phyloP scores from a whole-genome alignment of 2,797 vertebrate genomes.

The Micropoecilia bifurca region DNA sequence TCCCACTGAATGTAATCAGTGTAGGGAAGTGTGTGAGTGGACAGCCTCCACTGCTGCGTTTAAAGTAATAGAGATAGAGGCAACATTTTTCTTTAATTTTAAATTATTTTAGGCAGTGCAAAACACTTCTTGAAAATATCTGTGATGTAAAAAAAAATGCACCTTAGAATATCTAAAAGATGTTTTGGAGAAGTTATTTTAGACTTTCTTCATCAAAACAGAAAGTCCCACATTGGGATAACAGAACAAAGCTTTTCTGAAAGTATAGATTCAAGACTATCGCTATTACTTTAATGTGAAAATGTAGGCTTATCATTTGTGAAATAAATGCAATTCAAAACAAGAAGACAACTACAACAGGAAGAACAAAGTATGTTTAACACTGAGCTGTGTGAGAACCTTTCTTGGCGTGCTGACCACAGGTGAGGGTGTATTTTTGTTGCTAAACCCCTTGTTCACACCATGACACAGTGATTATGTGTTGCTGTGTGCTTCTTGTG shows the following conservation, averaged over 20 bases:
- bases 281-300: neutral
- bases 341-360: neutral
- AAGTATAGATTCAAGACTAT: no score
- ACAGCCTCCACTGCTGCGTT: neutral
- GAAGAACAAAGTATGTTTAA: constrained; percentile 15
- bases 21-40: no score
- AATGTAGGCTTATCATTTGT: neutral
- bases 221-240: no score
- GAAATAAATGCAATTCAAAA: neutral
- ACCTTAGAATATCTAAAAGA: neutral
- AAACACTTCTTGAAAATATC: neutral
- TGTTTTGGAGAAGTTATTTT: neutral
- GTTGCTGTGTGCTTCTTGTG: constrained; percentile 45
- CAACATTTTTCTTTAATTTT: neutral
- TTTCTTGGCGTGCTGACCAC: constrained; percentile 48
- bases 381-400: constrained; percentile 41
- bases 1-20: neutral
- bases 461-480: constrained; percentile 8
- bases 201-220: neutral
- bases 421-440: constrained; percentile 16
- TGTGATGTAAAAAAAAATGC: neutral
- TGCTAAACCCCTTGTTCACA: constrained; percentile 20
- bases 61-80: neutral
- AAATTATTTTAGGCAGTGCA: neutral
- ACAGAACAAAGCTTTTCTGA: no score